phyloP scores from a whole-genome alignment of 2,797 vertebrate genomes.

The Pangasius macronema region DNA sequence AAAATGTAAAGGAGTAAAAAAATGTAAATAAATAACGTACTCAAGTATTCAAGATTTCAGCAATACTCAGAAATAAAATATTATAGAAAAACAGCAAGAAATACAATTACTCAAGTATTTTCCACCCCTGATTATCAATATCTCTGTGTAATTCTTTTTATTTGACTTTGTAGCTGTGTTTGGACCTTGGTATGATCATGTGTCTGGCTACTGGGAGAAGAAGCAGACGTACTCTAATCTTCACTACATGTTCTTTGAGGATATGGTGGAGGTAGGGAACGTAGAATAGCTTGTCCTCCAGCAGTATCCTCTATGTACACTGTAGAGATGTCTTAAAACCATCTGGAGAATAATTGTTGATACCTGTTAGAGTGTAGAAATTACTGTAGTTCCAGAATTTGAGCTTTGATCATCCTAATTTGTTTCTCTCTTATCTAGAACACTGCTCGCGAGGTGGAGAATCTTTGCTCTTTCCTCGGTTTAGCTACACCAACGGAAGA shows the following conservation, averaged over 20 bases:
- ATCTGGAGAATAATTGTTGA: not conserved
- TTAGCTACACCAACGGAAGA: slow-evolving; percentile 63
- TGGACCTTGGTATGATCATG: slow-evolving; percentile 82
- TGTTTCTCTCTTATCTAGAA: slow-evolving; percentile 66
- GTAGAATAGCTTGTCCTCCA: not conserved
- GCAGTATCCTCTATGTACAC: not conserved
- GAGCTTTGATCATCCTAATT: not conserved
- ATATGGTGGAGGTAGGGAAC: slow-evolving; percentile 75
- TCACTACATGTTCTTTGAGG: slow-evolving; percentile 84
- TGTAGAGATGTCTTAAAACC: not conserved
- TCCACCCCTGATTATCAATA: not conserved
- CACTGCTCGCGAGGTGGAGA: slow-evolving; percentile 74
- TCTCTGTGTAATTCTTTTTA: not conserved
- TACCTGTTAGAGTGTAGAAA: not conserved
- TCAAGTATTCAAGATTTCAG: not conserved
- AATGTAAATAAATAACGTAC: not conserved
- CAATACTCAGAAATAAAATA: not conserved
- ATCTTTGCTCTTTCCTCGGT: slow-evolving; percentile 75
- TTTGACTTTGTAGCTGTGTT: slow-evolving; percentile 67
- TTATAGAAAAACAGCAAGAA: not conserved
- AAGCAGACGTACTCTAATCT: slow-evolving; percentile 73
- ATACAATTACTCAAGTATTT: not conserved
- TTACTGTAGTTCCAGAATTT: not conserved
- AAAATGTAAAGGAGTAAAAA: not conserved
- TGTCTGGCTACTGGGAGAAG: slow-evolving; percentile 81